Conservation (phyloP, 2,797 vertebrate genomes). For the Decapterus maruadsi region DNA sequence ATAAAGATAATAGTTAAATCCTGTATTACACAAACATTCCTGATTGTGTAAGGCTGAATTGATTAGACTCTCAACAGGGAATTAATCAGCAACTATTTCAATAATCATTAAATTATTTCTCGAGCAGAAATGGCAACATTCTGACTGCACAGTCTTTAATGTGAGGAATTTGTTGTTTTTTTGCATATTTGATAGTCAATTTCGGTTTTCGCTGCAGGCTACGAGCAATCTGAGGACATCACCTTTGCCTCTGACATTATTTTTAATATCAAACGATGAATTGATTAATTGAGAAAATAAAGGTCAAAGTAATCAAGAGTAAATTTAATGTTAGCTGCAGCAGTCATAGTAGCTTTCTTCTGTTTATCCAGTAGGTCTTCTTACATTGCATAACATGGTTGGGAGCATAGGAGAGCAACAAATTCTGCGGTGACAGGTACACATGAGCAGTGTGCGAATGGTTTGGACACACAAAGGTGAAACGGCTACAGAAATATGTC, state of each 20-base stretch:
- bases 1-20: neutral
- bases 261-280: neutral
- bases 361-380: neutral
- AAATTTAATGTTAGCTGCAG: neutral
- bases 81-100: neutral
- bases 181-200: neutral
- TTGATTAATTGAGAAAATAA: neutral
- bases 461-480: constrained; percentile 19
- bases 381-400: no score
- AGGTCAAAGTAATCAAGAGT: neutral
- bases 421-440: constrained; percentile 9
- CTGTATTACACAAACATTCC: neutral
- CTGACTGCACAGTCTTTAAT: neutral
- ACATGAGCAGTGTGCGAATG: constrained; percentile 11
- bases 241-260: no score
- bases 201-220: neutral
- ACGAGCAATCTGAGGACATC: neutral
- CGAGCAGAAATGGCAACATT: neutral
- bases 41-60: neutral
- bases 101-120: neutral
- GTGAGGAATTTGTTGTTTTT: neutral
- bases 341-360: neutral
- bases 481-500: constrained; percentile 19
- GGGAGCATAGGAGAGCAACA: constrained; percentile 3
- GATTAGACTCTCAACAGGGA: neutral